Evolutionary conservation across 2,797 vertebrate species (phyloP).

Genomic region (Poecilia gillii): DNA sequence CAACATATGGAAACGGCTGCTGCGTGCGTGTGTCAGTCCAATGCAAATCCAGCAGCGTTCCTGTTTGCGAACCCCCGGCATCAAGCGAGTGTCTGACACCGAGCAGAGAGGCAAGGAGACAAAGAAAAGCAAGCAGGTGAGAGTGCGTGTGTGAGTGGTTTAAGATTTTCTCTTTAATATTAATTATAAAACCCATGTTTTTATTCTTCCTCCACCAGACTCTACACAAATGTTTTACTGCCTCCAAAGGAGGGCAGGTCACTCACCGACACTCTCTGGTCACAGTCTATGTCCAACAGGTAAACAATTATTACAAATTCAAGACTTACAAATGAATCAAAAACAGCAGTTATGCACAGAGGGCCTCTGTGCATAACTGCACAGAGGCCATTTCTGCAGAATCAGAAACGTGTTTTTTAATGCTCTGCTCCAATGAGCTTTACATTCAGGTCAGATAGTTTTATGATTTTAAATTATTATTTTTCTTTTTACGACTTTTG

Average conservation of each 20-base stretch:
- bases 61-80: conserved; percentile 23
- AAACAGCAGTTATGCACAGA: conserved; percentile 30
- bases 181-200: conserved; percentile 40
- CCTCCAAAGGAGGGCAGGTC: conserved; percentile 32
- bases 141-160: conserved; percentile 12
- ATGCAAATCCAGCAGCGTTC: conserved; percentile 20
- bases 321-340: conserved; percentile 21
- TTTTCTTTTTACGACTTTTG: conserved; percentile 28
- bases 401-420: not conserved
- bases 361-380: too few relatives aligned
- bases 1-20: conserved; percentile 20
- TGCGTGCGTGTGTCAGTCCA: not conserved
- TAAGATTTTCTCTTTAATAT: conserved; percentile 59
- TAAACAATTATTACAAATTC: conserved; percentile 39
- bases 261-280: conserved; percentile 29
- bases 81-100: conserved; percentile 4
- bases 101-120: conserved; percentile 15
- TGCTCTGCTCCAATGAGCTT: conserved; percentile 14
- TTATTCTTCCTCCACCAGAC: conserved; percentile 54
- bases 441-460: conserved; percentile 33
- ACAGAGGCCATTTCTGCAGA: too few relatives aligned
- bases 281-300: conserved; percentile 37
- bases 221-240: conserved; percentile 45
- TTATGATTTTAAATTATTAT: conserved; percentile 20
- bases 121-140: conserved; percentile 22